phyloP scores from a whole-genome alignment of 2,113 vertebrate species.

The Pristiophorus japonicus region DNA sequence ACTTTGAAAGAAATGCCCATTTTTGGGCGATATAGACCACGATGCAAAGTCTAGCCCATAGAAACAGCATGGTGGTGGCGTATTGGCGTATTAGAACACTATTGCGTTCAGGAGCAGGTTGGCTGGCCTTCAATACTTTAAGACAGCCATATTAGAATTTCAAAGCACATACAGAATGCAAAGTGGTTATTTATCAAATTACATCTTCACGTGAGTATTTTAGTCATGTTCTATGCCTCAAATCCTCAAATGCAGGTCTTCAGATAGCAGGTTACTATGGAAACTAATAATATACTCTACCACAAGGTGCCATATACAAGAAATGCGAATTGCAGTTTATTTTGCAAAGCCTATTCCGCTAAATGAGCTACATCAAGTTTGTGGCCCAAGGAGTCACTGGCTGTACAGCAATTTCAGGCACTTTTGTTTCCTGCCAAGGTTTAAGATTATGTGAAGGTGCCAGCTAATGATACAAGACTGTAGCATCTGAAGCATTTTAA shows the following conservation, averaged over 20 bases:
- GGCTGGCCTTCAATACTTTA: not conserved
- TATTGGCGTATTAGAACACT: not conserved
- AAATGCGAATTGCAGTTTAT: not conserved
- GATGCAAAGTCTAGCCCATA: too few relatives aligned
- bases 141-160: not conserved
- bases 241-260: not conserved
- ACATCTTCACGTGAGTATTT: not conserved
- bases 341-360: not conserved
- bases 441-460: not conserved
- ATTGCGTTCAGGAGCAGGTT: not conserved
- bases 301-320: not conserved
- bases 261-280: conserved; percentile 2
- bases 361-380: not conserved
- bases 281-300: not conserved
- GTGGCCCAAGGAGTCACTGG: not conserved
- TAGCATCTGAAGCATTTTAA: not conserved
- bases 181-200: not conserved
- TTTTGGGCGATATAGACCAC: too few relatives aligned
- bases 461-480: not conserved
- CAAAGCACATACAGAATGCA: not conserved
- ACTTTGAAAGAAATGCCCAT: not conserved
- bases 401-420: not conserved
- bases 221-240: not conserved
- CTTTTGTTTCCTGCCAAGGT: not conserved
- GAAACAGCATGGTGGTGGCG: not conserved